These are phyloP conservation scores for Taurulus bubalis DNA, from an alignment of 2,113 vertebrate species.

Conservation along the genomic window DNA sequence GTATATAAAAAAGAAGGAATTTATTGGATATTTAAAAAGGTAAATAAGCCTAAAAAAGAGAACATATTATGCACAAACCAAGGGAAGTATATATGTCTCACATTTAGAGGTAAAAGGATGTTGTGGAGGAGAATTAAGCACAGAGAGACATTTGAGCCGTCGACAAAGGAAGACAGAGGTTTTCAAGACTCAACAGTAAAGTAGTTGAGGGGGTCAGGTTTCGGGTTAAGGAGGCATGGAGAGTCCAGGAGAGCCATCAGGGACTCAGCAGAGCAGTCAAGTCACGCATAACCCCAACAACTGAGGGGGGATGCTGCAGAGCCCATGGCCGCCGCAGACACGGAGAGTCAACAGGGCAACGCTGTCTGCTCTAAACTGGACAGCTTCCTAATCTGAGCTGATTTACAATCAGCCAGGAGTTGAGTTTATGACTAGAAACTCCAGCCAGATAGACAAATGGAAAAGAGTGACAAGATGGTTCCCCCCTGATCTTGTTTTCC, in stretches of 20 bases:
- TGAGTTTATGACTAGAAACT: conserved; percentile 50
- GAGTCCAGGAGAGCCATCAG: conserved; percentile 55
- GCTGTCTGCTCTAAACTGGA: conserved; percentile 46
- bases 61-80: background rate
- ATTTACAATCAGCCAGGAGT: conserved; percentile 56
- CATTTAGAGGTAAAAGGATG: background rate
- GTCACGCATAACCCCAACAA: conserved; percentile 44
- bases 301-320: background rate
- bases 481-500: conserved; percentile 38
- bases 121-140: conserved; percentile 18
- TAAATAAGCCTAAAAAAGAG: background rate
- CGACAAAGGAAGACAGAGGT: conserved; percentile 38
- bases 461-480: conserved; percentile 60
- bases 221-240: conserved; percentile 54
- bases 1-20: no score
- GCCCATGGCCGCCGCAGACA: conserved; percentile 41
- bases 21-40: background rate
- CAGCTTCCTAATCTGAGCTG: conserved; percentile 49
- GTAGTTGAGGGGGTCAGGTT: conserved; percentile 62
- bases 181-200: conserved; percentile 53
- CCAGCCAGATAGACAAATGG: conserved; percentile 44
- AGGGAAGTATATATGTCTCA: background rate
- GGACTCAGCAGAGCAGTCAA: conserved; percentile 45
- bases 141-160: conserved; percentile 48
- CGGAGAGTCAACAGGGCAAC: conserved; percentile 44